Conservation (phyloP, 2,888 invertebrate species). For the Drosophila mimica region DNA sequence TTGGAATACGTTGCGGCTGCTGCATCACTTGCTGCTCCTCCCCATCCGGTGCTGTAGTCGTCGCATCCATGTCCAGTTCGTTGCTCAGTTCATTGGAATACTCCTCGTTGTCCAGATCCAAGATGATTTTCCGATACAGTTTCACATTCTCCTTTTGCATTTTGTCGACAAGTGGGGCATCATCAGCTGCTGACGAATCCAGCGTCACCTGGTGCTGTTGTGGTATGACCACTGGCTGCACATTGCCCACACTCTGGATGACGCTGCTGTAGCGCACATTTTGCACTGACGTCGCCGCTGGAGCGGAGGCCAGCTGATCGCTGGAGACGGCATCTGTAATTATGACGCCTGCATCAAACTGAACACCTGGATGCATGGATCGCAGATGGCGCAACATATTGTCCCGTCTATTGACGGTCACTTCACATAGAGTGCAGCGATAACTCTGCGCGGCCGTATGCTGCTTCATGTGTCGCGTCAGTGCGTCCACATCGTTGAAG, state of each 20-base stretch:
- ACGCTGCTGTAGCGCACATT: slow-evolving; percentile 77
- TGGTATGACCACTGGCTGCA: slow-evolving; percentile 68
- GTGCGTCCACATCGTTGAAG: slow-evolving; percentile 89
- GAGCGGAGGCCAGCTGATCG: not conserved
- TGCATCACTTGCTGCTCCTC: slow-evolving; percentile 17
- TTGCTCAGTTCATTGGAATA: slow-evolving; percentile 70
- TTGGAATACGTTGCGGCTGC: slow-evolving; percentile 32
- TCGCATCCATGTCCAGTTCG: slow-evolving; percentile 44
- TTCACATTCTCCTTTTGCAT: slow-evolving; percentile 65
- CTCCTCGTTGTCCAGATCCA: slow-evolving; percentile 71
- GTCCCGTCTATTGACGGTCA: slow-evolving; percentile 91
- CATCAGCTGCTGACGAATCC: slow-evolving; percentile 8
- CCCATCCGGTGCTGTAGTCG: slow-evolving; percentile 10
- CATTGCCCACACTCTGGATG: slow-evolving; percentile 83
- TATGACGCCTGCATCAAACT: slow-evolving; percentile 65
- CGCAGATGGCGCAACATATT: slow-evolving; percentile 91
- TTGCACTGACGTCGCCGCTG: slow-evolving; percentile 23
- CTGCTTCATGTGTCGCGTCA: slow-evolving; percentile 88
- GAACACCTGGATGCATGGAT: slow-evolving; percentile 89
- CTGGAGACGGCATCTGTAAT: slow-evolving; percentile 24
- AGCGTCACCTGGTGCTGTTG: slow-evolving; percentile 4
- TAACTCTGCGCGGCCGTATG: slow-evolving; percentile 85
- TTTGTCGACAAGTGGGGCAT: slow-evolving; percentile 29
- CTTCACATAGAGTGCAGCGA: slow-evolving; percentile 89
- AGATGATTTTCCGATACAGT: slow-evolving; percentile 64